Conservation (phyloP, 1,140 invertebrate genomes). For the Formica exsecta region DNA sequence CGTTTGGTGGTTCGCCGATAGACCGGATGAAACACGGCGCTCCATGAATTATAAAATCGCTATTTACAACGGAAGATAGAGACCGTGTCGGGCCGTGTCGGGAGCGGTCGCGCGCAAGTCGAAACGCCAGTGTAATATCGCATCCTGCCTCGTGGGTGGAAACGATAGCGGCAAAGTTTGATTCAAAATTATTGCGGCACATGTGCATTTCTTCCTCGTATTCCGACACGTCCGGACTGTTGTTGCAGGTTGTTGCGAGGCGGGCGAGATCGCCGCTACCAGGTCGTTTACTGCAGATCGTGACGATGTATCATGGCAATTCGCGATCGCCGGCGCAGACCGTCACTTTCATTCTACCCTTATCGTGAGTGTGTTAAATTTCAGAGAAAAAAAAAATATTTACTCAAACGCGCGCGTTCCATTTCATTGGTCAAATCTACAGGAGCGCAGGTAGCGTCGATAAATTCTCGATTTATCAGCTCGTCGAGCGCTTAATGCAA, state of each 20-base stretch:
- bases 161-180: slow-evolving; percentile 48
- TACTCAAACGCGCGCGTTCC: slow-evolving; percentile 24
- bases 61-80: slow-evolving; percentile 69
- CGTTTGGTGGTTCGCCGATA: slow-evolving; percentile 62
- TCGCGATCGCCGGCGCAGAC: background rate
- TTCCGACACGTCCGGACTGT: background rate
- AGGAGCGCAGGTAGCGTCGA: slow-evolving; percentile 57
- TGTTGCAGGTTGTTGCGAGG: slow-evolving; percentile 5
- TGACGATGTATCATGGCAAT: slow-evolving; percentile 4
- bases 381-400: slow-evolving; percentile 47
- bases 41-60: slow-evolving; percentile 77
- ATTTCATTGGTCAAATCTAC: slow-evolving; percentile 49
- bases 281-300: background rate
- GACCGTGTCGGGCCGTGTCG: background rate
- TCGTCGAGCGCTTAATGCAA: slow-evolving; percentile 73
- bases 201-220: slow-evolving; percentile 31
- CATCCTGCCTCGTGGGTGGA: slow-evolving; percentile 44
- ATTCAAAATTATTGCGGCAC: slow-evolving; percentile 23
- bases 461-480: slow-evolving; percentile 77
- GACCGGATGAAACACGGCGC: slow-evolving; percentile 69
- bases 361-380: slow-evolving; percentile 10
- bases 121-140: slow-evolving; percentile 55
- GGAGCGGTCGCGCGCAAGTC: background rate
- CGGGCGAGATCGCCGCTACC: slow-evolving; percentile 10
- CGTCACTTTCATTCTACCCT: background rate